phyloP scores from a whole-genome alignment of 2,888 invertebrate species.

The Osedax frankpressi region DNA sequence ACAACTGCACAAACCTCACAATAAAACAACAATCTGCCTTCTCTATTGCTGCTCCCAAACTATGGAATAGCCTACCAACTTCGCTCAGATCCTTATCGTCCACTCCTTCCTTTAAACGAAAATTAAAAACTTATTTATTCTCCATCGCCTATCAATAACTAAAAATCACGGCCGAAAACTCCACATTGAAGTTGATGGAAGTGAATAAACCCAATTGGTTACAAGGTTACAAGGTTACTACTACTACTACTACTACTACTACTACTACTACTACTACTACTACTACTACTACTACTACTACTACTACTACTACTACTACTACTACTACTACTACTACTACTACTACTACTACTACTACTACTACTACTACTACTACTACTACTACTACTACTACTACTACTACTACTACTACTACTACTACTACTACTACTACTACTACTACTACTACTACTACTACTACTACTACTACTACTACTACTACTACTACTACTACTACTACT shows the following conservation, averaged over 20 bases:
- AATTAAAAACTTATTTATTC: no score
- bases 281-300: constrained; percentile 11
- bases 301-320: constrained; percentile 17
- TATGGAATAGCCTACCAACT: no score
- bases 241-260: constrained; percentile 17
- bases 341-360: constrained; percentile 13
- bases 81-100: no score
- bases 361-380: constrained; percentile 17
- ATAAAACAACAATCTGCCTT: no score
- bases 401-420: constrained; percentile 14
- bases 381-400: constrained; percentile 13
- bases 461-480: constrained; percentile 13
- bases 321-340: constrained; percentile 14
- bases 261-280: constrained; percentile 15
- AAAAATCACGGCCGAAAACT: no score
- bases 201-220: no score
- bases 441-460: constrained; percentile 14
- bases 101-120: no score
- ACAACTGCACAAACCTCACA: no score
- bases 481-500: constrained; percentile 16
- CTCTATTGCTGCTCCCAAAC: no score
- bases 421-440: constrained; percentile 17
- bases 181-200: no score
- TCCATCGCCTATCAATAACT: no score
- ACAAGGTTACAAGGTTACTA: no score